Evolutionary conservation across 2,113 vertebrate species (phyloP).

Genomic region (Stegastes partitus): DNA sequence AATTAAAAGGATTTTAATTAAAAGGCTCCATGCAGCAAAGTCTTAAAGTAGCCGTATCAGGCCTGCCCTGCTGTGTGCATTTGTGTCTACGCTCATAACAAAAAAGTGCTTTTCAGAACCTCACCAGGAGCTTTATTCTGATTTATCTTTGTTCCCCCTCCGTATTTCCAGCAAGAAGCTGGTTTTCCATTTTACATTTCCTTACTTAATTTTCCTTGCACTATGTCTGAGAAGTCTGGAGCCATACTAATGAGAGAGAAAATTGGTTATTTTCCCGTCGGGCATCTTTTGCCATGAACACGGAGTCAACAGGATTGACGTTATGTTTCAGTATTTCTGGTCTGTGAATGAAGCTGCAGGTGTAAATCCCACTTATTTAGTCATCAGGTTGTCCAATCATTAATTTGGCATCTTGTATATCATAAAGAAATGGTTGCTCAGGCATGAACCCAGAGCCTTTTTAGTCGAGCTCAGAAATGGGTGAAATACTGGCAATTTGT

Average conservation of each 20-base stretch:
- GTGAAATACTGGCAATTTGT: neutral
- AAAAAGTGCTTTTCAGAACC: conserved; percentile 51
- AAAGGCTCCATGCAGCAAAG: conserved; percentile 63
- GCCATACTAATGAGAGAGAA: neutral
- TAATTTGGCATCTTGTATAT: too few species aligned
- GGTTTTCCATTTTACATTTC: neutral
- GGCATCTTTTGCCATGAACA: neutral
- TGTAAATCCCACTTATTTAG: neutral
- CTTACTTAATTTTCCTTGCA: neutral
- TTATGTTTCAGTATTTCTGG: neutral
- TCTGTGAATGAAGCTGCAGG: neutral
- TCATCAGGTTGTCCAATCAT: too few species aligned
- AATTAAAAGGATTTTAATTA: conserved; percentile 78
- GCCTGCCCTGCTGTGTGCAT: conserved; percentile 61
- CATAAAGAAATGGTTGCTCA: too few species aligned
- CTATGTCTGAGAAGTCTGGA: conserved; percentile 11
- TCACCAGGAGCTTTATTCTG: conserved; percentile 44
- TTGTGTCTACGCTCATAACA: conserved; percentile 45
- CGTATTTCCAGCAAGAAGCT: conserved; percentile 15
- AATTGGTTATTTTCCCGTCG: neutral
- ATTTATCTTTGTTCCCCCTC: conserved; percentile 29
- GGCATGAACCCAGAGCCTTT: too few species aligned
- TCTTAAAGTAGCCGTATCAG: conserved; percentile 71
- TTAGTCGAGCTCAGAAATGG: neutral
- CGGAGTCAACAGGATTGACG: neutral